Base-by-base conservation (phyloP, 2,113 vertebrate genomes). In the Piprites chloris region DNA sequence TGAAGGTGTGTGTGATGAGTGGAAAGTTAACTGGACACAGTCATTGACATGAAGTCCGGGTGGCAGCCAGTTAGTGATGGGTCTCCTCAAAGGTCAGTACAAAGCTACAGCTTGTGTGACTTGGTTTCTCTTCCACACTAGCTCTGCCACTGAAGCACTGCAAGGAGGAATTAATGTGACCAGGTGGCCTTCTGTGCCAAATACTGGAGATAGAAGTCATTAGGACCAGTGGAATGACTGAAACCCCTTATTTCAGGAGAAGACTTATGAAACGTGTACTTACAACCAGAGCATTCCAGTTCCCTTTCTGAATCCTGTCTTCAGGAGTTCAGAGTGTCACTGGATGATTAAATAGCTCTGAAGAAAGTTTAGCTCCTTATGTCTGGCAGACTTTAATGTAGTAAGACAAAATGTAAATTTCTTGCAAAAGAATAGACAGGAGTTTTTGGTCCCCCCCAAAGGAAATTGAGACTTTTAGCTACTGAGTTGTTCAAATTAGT, bases 1-100 rank as follows among this genome's bases (percentile, higher is more conserved):
- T 81, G 52, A n/a, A 21, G 0, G 1, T n/a, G 4, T 16, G 11
- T 1, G 1, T 27, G 49, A 20, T 76, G 85, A 80, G 28, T 52
- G 37, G 59, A 28, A 61, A 22, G 37, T 15, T 41, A 42, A 19
- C n/a, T 82, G 47, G 30, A 58, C 19, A 77, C 28, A 22, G 30
- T 65, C 28, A 39, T 22, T 37, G 26, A 9, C 53, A 32, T 1
- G 21, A 79, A 58, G 39, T 42, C 37, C 49, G 68, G 15, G 20
- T 52, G 22, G 42, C 69, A 77, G 30, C 8, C 27, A n/a, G 18
- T 62, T 72, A 17, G 19, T 73, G 30, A 62, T 0, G 3, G 42
- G 27, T 37, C 13, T 85, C 47, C 59, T 62, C 47, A 47, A 47
- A 68, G 33, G 33, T 72, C 52, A 66, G 19, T 82, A 30, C 59